phyloP scores from a whole-genome alignment of 2,888 invertebrate species.

The Thyatira batis region DNA sequence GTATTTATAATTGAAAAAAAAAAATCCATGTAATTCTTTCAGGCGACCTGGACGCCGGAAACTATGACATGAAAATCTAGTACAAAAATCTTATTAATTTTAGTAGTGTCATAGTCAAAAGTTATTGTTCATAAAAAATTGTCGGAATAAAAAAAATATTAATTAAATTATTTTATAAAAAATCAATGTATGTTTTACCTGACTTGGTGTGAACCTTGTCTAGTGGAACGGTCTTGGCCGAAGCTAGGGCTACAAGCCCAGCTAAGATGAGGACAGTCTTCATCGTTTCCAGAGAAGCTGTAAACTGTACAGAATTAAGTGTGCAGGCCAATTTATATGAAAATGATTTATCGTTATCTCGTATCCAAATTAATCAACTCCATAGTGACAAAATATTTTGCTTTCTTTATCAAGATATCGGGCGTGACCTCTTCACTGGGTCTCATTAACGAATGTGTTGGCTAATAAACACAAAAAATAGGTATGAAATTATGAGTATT shows the following conservation, averaged over 20 bases:
- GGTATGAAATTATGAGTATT: not conserved
- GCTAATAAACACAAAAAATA: not conserved
- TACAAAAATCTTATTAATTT: too few relatives aligned
- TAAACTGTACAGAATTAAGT: constrained; percentile 51
- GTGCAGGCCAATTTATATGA: constrained; percentile 32
- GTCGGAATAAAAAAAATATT: too few relatives aligned
- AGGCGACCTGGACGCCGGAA: too few relatives aligned
- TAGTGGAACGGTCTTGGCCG: constrained; percentile 46
- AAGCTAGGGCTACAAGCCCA: constrained; percentile 61
- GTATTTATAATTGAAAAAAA: too few relatives aligned
- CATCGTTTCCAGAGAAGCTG: constrained; percentile 59
- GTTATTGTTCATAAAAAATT: too few relatives aligned
- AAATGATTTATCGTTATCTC: constrained; percentile 12
- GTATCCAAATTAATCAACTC: constrained; percentile 10
- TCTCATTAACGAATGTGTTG: not conserved
- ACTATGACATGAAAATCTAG: too few relatives aligned
- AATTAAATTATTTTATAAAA: not conserved
- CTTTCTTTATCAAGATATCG: constrained; percentile 22
- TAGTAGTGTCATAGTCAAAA: too few relatives aligned
- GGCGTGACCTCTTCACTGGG: constrained; percentile 2
- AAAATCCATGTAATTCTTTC: too few relatives aligned
- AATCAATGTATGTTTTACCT: constrained; percentile 30
- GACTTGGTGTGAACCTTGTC: constrained; percentile 37
- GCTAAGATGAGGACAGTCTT: constrained; percentile 74
- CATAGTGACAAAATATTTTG: constrained; percentile 22